Evolutionary conservation across 2,797 vertebrate species (phyloP).

Genomic region (Sphaeramia orbicularis): DNA sequence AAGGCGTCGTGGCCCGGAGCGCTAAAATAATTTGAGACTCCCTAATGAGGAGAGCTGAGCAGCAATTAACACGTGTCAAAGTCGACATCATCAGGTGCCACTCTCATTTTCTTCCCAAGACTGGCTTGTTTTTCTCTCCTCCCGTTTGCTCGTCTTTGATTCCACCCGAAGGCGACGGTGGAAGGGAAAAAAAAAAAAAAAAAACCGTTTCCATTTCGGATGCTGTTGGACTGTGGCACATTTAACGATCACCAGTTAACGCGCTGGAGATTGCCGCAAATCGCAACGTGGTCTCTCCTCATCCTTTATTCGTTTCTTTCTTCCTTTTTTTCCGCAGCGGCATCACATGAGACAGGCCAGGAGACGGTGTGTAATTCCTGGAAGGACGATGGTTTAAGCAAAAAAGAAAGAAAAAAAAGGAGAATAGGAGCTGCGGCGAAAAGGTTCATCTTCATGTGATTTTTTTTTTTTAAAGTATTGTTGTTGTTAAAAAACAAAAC

Average conservation of each 20-base stretch:
- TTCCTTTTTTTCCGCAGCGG: conserved; percentile 83
- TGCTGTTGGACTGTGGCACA: conserved; percentile 80
- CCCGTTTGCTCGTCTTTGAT: conserved; percentile 61
- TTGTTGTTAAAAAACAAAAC: neutral
- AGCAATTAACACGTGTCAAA: conserved; percentile 98
- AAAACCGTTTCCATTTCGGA: conserved; percentile 59
- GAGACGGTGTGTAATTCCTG: conserved; percentile 87
- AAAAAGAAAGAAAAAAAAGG: conserved; percentile 19
- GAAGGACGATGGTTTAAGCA: conserved; percentile 57
- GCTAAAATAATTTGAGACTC: conserved; percentile 93
- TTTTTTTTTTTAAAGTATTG: neutral
- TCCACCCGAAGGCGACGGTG: conserved; percentile 83
- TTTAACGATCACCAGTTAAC: conserved; percentile 90
- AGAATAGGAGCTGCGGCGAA: conserved; percentile 5
- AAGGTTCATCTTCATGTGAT: neutral
- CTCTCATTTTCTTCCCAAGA: conserved; percentile 93
- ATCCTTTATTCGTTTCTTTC: conserved; percentile 36
- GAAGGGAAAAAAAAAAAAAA: conserved; percentile 7
- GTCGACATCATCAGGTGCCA: conserved; percentile 98
- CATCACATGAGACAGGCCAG: conserved; percentile 86
- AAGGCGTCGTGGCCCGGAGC: conserved; percentile 85
- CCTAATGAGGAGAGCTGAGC: conserved; percentile 95
- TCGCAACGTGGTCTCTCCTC: conserved; percentile 82
- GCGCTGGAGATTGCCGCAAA: conserved; percentile 84
- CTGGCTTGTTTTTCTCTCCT: conserved; percentile 83